phyloP scores from a whole-genome alignment of 2,888 invertebrate genomes.

The Dione vanillae region DNA sequence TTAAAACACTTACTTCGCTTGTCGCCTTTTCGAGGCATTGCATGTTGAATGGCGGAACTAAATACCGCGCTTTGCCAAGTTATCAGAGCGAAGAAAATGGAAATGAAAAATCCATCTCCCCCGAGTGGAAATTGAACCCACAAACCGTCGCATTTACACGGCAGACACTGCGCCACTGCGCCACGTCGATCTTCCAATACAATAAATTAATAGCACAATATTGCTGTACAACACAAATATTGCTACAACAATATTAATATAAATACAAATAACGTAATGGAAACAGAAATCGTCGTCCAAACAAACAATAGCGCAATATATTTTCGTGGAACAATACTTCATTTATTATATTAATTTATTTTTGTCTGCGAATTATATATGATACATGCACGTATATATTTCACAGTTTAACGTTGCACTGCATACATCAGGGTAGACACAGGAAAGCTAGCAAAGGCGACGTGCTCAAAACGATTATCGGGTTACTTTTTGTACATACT shows the following conservation, averaged over 20 bases:
- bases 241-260: background rate
- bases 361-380: background rate
- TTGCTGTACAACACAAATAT: background rate
- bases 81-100: background rate
- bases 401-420: no score
- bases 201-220: background rate
- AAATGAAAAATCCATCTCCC: no score
- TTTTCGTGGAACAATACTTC: constrained; percentile 3
- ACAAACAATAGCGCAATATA: constrained; percentile 8
- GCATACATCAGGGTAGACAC: no score
- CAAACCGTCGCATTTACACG: no score
- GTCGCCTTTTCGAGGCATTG: background rate
- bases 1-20: background rate
- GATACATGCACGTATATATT: background rate
- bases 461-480: no score
- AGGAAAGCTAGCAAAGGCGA: no score
- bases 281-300: background rate
- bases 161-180: no score
- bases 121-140: no score
- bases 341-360: constrained; percentile 5
- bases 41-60: no score
- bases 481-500: no score
- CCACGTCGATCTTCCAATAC: no score
- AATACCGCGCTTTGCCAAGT: background rate
- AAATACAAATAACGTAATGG: background rate